Evolutionary conservation across 2,797 vertebrate genomes (phyloP).

Genomic region (Streptopelia turtur): DNA sequence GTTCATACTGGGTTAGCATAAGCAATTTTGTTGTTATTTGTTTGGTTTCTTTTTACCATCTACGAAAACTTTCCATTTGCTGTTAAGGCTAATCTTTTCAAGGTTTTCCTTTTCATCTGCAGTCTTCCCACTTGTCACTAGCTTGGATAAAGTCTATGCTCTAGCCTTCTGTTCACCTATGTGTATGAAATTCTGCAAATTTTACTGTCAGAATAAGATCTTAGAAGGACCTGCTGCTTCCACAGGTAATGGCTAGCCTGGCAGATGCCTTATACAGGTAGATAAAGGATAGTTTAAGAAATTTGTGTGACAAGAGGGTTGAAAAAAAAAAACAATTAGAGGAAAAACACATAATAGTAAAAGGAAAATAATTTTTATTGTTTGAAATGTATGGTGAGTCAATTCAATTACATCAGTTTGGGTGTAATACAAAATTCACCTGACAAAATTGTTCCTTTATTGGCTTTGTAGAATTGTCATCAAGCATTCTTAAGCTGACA

Average conservation of each 20-base stretch:
- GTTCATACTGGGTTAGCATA: not conserved
- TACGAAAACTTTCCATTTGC: not conserved
- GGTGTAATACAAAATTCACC: not conserved
- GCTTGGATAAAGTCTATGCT: not conserved
- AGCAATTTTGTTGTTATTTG: not conserved
- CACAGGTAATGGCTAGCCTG: not conserved
- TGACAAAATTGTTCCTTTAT: not conserved
- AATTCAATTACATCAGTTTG: not conserved
- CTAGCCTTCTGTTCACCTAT: not conserved
- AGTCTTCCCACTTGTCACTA: not conserved
- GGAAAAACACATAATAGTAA: not conserved
- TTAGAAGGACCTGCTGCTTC: not conserved
- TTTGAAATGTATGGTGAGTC: not conserved
- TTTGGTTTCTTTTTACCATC: not conserved
- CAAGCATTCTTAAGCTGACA: not conserved
- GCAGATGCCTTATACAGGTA: not conserved
- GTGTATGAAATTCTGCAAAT: not conserved
- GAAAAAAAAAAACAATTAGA: not conserved
- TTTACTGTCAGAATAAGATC: not conserved
- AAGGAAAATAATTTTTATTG: not conserved
- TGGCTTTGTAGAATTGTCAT: not conserved
- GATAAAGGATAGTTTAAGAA: not conserved
- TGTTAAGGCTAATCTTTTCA: not conserved
- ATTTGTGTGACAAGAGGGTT: not conserved
- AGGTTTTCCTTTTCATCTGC: not conserved